Conservation (phyloP, 2,888 invertebrate genomes). For the Agonopterix arenella region DNA sequence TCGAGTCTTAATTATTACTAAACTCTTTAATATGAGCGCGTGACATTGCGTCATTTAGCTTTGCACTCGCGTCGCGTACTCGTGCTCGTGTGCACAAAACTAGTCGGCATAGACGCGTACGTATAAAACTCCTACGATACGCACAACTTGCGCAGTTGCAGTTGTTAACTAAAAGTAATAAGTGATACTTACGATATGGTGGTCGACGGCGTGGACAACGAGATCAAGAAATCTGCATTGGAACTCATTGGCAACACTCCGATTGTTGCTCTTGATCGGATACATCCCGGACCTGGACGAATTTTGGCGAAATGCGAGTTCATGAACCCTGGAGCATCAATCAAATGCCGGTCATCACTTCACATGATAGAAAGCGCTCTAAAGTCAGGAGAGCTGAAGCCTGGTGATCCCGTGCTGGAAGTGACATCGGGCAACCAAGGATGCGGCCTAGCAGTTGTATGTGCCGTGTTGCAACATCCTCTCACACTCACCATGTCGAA, state of each 20-base stretch:
- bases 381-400: conserved; percentile 43
- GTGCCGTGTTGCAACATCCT: conserved; percentile 59
- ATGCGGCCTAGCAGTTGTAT: conserved; percentile 63
- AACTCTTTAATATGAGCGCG: too few species aligned
- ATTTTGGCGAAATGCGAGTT: conserved; percentile 68
- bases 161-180: not conserved
- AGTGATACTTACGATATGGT: conserved; percentile 2
- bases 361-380: conserved; percentile 53
- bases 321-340: conserved; percentile 67
- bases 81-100: conserved; percentile 1
- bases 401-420: conserved; percentile 53
- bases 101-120: not conserved
- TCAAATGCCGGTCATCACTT: conserved; percentile 61
- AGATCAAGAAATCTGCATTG: conserved; percentile 60
- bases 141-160: too few species aligned
- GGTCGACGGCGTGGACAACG: conserved; percentile 31
- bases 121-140: not conserved
- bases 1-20: too few species aligned
- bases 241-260: conserved; percentile 67
- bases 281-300: conserved; percentile 58
- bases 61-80: not conserved
- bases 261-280: conserved; percentile 59
- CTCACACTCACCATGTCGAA: conserved; percentile 62
- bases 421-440: conserved; percentile 68
- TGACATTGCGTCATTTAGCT: not conserved